Conservation (phyloP, 2,797 vertebrate genomes). For the Percopsis omiscomaycus region DNA sequence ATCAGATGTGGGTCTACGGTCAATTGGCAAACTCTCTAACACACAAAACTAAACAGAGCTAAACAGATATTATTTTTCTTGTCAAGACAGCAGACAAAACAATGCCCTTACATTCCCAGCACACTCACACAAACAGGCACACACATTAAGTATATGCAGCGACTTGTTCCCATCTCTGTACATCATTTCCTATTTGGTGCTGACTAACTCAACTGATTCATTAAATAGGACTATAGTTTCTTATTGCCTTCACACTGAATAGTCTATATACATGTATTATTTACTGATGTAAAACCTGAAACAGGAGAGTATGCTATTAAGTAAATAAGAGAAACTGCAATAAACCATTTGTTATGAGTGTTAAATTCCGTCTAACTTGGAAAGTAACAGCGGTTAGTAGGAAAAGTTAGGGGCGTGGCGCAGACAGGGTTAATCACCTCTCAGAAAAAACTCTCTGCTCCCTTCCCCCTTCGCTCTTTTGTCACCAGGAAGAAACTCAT, state of each 20-base stretch:
- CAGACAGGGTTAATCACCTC: constrained; percentile 40
- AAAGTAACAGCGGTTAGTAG: constrained; percentile 6
- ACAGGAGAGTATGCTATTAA: too few species aligned
- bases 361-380: not conserved
- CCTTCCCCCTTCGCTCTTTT: constrained; percentile 31
- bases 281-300: not conserved
- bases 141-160: constrained; percentile 7
- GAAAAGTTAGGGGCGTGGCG: constrained; percentile 43
- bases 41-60: constrained; percentile 43
- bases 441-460: constrained; percentile 41
- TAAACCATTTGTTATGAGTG: not conserved
- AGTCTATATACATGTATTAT: not conserved
- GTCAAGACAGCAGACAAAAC: constrained; percentile 57
- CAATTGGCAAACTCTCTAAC: not conserved
- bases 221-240: not conserved
- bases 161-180: not conserved
- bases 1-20: constrained; percentile 10
- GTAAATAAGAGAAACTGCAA: too few species aligned
- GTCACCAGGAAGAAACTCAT: constrained; percentile 61
- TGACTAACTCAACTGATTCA: not conserved
- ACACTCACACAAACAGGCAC: constrained; percentile 11
- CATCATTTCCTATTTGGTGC: not conserved
- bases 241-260: too few species aligned
- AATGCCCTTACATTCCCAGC: constrained; percentile 19
- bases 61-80: constrained; percentile 15